Evolutionary conservation across 2,888 invertebrate species (phyloP).

Genomic region (Scaptomyza flava): DNA sequence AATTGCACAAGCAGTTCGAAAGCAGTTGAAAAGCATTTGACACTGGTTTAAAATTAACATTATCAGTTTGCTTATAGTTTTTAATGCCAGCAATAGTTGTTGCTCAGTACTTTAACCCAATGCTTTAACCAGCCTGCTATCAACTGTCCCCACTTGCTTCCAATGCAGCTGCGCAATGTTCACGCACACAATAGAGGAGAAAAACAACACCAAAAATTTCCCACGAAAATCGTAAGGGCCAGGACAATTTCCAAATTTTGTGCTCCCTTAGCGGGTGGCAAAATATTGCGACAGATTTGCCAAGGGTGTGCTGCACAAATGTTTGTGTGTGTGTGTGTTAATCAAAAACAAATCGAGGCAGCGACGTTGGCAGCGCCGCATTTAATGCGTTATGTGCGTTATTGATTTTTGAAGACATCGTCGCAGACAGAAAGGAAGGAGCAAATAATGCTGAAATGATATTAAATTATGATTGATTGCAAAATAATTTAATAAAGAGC

Average conservation of each 20-base stretch:
- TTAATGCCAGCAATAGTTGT: too few relatives aligned
- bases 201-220: constrained; percentile 42
- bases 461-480: constrained; percentile 70
- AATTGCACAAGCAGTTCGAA: too few relatives aligned
- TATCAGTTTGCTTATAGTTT: too few relatives aligned
- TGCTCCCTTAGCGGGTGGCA: constrained; percentile 23
- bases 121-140: background rate
- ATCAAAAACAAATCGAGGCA: constrained; percentile 57
- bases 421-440: constrained; percentile 11
- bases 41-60: too few relatives aligned
- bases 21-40: too few relatives aligned
- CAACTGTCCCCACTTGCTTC: constrained; percentile 50
- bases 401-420: constrained; percentile 63
- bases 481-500: constrained; percentile 71
- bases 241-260: constrained; percentile 42
- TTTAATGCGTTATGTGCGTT: constrained; percentile 59
- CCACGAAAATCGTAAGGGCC: constrained; percentile 41
- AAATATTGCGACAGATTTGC: constrained; percentile 52
- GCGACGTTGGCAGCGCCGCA: constrained; percentile 26
- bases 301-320: constrained; percentile 5
- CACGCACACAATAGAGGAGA: background rate
- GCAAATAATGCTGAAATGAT: constrained; percentile 58
- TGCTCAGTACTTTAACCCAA: too few relatives aligned
- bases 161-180: constrained; percentile 69
- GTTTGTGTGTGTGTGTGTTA: constrained; percentile 31